Conservation (phyloP, 2,797 vertebrate species). For the Chiloscyllium punctatum region DNA sequence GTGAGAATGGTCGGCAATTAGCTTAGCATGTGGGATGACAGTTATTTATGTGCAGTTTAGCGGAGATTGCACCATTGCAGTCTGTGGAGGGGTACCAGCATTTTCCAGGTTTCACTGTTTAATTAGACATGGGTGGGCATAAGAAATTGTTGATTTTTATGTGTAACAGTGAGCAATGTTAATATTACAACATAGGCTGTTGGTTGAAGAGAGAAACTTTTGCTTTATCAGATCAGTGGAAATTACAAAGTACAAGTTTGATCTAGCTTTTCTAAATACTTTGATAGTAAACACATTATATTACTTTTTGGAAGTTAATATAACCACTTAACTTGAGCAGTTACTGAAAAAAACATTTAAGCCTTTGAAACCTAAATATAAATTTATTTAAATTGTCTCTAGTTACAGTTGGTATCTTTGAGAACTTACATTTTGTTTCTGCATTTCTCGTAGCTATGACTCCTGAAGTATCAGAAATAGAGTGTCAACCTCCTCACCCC, state of each 20-base stretch:
- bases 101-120: too few relatives aligned
- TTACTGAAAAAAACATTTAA: background rate
- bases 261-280: too few relatives aligned
- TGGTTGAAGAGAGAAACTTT: background rate
- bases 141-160: background rate
- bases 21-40: background rate
- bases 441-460: background rate
- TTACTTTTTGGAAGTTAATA: background rate
- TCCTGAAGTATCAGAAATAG: constrained; percentile 14
- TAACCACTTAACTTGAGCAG: background rate
- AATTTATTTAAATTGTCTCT: background rate
- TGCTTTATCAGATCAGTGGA: background rate
- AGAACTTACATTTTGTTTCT: background rate
- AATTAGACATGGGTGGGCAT: background rate
- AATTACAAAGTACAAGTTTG: background rate
- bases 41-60: background rate
- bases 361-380: background rate
- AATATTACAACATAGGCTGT: background rate
- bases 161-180: too few relatives aligned
- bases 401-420: background rate
- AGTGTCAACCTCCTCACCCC: background rate
- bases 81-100: background rate
- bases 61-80: background rate
- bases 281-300: background rate
- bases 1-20: background rate